Evolutionary conservation across 1,140 invertebrate genomes (phyloP), one percentile per base, ranked within the genome.

Genomic region (Caenorhabditis remanei): DNA sequence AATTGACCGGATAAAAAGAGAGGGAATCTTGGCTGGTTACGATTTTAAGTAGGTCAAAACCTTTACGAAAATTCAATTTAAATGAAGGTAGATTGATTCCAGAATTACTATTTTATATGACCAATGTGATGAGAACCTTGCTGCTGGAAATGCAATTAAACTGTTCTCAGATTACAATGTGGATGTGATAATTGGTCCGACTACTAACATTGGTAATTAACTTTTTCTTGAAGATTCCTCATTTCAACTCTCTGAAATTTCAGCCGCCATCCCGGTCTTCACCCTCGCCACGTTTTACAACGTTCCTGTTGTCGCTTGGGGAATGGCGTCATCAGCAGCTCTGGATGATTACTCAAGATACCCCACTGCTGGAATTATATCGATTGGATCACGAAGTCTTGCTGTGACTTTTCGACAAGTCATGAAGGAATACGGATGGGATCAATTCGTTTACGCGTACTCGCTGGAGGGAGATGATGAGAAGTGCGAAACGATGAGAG

Each of bases 401-500:
- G 71, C 71, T 24, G 71, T 79, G 14, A 24, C 71, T n/a, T 79
- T 79, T n/a, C 71, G 71, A 24, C 46, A 79, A 79, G 71, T 79
- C 3, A 79, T 79, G 71, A 3, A 21, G 16, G 71, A 79, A 50
- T 79, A 50, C 24, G 71, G 71, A 79, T 79, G 71, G 71, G 46
- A 50, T 79, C 71, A 79, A 14, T 79, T 79, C n/a, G 71, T 79
- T 32, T 79, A 50, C 24, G 71, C 46, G 11, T 79, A 79, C 24
- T 79, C 71, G 9, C 24, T 79, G 43, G 71, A 79, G 53, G 46
- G 43, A 24, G 40, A 79, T 53, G 71, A 79, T 21, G 71, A 79
- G 40, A 79, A 79, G 53, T 79, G 71, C 53, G 71, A 79, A 50
- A 79, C 71, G 53, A 50, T 79, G 71, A 79, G 71, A 50, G 71